A percentile compares a stretch with the other conserved stretches of the same genome.
Conservation (phyloP, 2,888 invertebrate genomes). For the Ichneumoninae sp. region DNA sequence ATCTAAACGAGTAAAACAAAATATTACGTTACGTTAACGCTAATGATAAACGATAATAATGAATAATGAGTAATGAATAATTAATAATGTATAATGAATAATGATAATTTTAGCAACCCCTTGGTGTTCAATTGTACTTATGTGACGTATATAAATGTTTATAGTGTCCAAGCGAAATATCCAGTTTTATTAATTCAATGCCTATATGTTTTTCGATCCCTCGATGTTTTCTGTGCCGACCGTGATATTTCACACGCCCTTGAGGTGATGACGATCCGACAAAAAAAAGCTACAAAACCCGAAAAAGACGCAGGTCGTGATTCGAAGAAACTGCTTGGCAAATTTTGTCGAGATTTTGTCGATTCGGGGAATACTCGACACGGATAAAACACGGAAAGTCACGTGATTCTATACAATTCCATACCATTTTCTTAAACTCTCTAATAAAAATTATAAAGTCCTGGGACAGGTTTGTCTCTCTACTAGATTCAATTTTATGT, state of each 20-base stretch:
- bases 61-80: conserved; percentile 59
- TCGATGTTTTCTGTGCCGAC: not conserved
- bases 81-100: conserved; percentile 72
- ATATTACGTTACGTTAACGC: conserved; percentile 69
- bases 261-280: no score
- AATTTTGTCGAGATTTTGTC: no score
- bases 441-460: no score
- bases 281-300: not conserved
- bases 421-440: no score
- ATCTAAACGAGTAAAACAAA: conserved; percentile 55
- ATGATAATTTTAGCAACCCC: conserved; percentile 79
- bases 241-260: no score
- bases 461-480: no score
- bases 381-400: no score
- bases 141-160: conserved; percentile 83
- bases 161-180: conserved; percentile 76
- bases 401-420: no score
- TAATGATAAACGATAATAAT: conserved; percentile 73
- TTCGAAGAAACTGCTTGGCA: no score
- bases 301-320: no score
- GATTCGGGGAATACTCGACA: no score
- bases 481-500: no score
- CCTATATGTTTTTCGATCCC: not conserved
- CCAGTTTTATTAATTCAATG: conserved; percentile 35
- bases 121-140: conserved; percentile 84